Evolutionary conservation across 2,113 vertebrate species (phyloP).

Genomic region (Poecile atricapillus): DNA sequence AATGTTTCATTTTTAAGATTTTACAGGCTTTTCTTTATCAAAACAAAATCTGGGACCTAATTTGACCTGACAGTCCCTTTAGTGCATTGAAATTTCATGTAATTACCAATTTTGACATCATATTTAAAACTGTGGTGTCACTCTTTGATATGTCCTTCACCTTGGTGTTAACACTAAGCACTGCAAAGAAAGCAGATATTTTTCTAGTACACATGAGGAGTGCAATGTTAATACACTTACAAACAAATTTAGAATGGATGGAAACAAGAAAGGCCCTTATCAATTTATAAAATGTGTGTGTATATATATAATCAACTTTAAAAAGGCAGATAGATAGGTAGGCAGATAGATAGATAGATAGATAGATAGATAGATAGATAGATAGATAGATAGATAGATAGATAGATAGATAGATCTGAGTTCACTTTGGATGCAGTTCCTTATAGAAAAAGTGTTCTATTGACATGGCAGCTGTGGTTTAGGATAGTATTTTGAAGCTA

Average conservation of each 20-base stretch:
- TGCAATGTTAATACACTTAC: not conserved
- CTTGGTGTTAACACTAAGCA: not conserved
- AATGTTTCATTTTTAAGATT: constrained; percentile 8
- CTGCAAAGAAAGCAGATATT: not conserved
- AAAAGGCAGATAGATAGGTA: not conserved
- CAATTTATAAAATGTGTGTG: not conserved
- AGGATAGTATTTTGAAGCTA: not conserved
- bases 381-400: too few relatives aligned
- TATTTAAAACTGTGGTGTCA: constrained; percentile 26
- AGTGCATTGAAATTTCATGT: not conserved
- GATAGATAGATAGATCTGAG: not conserved
- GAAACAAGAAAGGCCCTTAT: not conserved
- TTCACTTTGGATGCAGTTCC: not conserved
- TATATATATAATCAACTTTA: not conserved
- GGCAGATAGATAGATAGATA: too few relatives aligned
- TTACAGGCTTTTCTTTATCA: not conserved
- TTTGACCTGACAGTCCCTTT: constrained; percentile 25
- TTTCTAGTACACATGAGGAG: not conserved
- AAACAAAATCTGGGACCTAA: constrained; percentile 3
- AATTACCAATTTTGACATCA: constrained; percentile 44
- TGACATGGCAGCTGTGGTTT: not conserved
- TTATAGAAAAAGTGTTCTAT: not conserved
- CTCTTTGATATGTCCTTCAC: constrained; percentile 15
- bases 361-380: too few relatives aligned
- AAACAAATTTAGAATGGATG: not conserved